Percentiles rank a stretch among this genome's conserved stretches.
Evolutionary conservation across 2,113 vertebrate species (phyloP).

Genomic region (Forbesichthys agassizii): DNA sequence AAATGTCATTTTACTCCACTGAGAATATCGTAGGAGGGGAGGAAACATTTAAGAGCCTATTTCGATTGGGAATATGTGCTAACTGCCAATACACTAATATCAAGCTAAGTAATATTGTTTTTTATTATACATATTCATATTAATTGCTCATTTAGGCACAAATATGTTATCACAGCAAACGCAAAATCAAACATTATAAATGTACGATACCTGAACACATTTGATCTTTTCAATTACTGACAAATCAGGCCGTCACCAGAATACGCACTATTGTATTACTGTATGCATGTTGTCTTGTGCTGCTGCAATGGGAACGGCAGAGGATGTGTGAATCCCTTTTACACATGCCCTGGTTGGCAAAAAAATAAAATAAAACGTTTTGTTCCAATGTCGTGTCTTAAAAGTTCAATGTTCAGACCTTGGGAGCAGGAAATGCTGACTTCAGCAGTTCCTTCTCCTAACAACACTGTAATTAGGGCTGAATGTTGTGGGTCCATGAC

Average conservation of each 20-base stretch:
- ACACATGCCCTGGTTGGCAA: slow-evolving; percentile 20
- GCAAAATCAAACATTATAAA: too few relatives aligned
- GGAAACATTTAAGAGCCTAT: too few relatives aligned
- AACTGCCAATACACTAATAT: slow-evolving; percentile 14
- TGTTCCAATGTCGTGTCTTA: slow-evolving; percentile 10
- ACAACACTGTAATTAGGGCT: slow-evolving; percentile 75
- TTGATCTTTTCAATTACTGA: too few relatives aligned
- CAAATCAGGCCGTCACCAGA: too few relatives aligned
- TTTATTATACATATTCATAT: not conserved
- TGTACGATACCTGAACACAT: too few relatives aligned
- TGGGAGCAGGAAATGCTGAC: slow-evolving; percentile 64
- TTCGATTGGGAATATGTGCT: not conserved
- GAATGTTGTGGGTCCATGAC: slow-evolving; percentile 56
- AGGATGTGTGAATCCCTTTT: not conserved
- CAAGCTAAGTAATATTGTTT: not conserved
- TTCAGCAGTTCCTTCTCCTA: slow-evolving; percentile 67
- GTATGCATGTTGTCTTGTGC: too few relatives aligned
- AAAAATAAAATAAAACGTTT: slow-evolving; percentile 19
- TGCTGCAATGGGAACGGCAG: not conserved
- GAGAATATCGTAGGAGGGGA: too few relatives aligned
- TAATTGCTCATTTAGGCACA: too few relatives aligned
- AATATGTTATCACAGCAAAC: too few relatives aligned
- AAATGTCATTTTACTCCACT: too few relatives aligned
- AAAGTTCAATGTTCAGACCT: slow-evolving; percentile 20
- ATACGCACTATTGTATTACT: too few relatives aligned